Percentiles rank a stretch among this genome's conserved stretches.
These are phyloP conservation scores for Ptiloglossa arizonensis DNA, from an alignment of 1,140 invertebrate species.

Conservation along the genomic window DNA sequence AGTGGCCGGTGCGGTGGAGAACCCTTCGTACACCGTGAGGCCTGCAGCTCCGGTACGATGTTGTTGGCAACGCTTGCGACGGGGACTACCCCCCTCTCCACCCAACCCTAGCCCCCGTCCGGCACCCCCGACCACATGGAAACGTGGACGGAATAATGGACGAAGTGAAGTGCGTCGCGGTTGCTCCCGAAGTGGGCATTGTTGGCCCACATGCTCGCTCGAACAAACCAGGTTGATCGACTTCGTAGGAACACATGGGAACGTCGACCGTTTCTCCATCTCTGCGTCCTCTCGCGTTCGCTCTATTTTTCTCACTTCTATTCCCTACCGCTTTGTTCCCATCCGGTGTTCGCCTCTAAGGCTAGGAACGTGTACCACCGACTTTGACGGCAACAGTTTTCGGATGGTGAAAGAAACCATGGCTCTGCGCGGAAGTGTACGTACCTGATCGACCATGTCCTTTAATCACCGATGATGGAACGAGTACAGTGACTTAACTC, in stretches of 20 bases:
- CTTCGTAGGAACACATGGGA: slow-evolving; percentile 73
- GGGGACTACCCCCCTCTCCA: slow-evolving; percentile 44
- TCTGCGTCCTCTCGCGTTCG: slow-evolving; percentile 33
- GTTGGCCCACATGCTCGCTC: slow-evolving; percentile 80
- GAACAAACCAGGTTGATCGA: slow-evolving; percentile 75
- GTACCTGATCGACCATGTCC: too few species aligned
- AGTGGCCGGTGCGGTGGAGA: slow-evolving; percentile 64
- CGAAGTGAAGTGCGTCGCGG: slow-evolving; percentile 76
- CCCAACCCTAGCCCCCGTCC: neutral
- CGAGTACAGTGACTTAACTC: too few species aligned
- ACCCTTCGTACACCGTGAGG: slow-evolving; percentile 62
- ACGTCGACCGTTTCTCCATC: slow-evolving; percentile 54
- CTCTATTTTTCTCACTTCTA: slow-evolving; percentile 56
- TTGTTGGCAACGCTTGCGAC: slow-evolving; percentile 59
- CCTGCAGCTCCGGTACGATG: slow-evolving; percentile 44
- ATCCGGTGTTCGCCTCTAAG: slow-evolving; percentile 1
- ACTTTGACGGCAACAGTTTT: too few species aligned
- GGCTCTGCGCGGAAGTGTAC: too few species aligned
- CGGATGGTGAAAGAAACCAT: too few species aligned
- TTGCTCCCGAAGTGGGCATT: slow-evolving; percentile 76
- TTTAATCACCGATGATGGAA: too few species aligned
- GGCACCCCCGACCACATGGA: slow-evolving; percentile 64
- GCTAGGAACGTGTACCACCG: too few species aligned
- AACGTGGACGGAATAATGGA: slow-evolving; percentile 73
- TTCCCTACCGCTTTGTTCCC: slow-evolving; percentile 24